Evolutionary conservation across 2,113 vertebrate species (phyloP), one percentile per base, ranked within the genome.

Genomic region (Cyprinodon tularosa): DNA sequence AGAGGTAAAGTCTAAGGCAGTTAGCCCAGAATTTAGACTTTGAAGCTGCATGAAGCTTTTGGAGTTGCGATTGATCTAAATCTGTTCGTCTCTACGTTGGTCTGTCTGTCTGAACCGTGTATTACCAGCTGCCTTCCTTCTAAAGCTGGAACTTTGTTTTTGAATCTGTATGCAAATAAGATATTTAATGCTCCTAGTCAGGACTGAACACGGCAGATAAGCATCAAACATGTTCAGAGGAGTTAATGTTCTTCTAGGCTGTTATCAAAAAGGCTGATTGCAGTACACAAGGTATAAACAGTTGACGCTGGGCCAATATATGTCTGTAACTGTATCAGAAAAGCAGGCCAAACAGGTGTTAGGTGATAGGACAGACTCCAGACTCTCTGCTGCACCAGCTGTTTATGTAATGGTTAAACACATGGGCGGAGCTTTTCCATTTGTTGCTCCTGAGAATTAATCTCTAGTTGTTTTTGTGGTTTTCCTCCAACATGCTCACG

Each of bases 371-470:
- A 38, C 13, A 29, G 29, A 40, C 60, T 65, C 22, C 36, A 48
- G 61, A 65, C 64, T 36, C 39, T 45, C 71, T 48, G 44, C n/a
- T 62, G 48, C 22, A 65, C 17, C 45, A 69, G 64, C 22, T 44
- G 70, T 65, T 70, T 62, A 74, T 12, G 40, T 66, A 62, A 74
- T 47, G 47, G 36, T 76, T 62, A 22, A 65, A 69, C 37, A 47
- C 64, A n/a, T 63, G 76, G 84, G 78, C 77, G 87, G 78, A 83
- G 81, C 63, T 83, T 74, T 84, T 84, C 78, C 71, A 42, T 62
- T 47, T 68, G 65, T 22, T 69, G 61, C 71, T 66, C 78, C 76
- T 60, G 53, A 74, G 61, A 37, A 11, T 73, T 67, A 65, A 63
- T 76, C 68, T 40, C 6, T 77, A n/a, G 44, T 15, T 74, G 70